phyloP scores from a whole-genome alignment of 2,888 invertebrate genomes.

The Aradus depressus region DNA sequence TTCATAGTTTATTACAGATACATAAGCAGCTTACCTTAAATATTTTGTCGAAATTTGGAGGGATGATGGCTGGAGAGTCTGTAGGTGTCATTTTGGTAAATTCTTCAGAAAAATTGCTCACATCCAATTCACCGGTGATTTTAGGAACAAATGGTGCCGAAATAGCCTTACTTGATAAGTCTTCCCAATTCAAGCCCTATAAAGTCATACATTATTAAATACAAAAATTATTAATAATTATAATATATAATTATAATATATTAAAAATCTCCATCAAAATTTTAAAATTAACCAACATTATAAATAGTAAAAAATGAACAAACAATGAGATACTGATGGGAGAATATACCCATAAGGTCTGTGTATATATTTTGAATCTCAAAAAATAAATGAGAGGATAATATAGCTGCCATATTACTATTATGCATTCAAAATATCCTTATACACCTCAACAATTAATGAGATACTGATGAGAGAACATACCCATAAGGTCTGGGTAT shows the following conservation, averaged over 20 bases:
- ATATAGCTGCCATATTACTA: too few relatives aligned
- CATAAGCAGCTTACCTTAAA: constrained; percentile 76
- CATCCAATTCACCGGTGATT: constrained; percentile 74
- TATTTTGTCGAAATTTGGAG: constrained; percentile 71
- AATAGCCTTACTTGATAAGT: constrained; percentile 62
- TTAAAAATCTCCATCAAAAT: neutral
- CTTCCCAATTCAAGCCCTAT: constrained; percentile 67
- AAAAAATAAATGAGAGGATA: neutral
- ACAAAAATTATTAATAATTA: too few relatives aligned
- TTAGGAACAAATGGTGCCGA: constrained; percentile 85
- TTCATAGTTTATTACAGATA: neutral
- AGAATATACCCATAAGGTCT: too few relatives aligned
- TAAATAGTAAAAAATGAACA: neutral
- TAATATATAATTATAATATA: neutral
- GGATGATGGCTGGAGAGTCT: constrained; percentile 83
- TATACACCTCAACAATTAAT: too few relatives aligned
- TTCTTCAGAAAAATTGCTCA: constrained; percentile 92
- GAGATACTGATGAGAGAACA: too few relatives aligned
- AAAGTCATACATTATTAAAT: too few relatives aligned
- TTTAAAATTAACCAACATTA: neutral
- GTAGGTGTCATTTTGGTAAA: constrained; percentile 86
- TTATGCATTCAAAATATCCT: too few relatives aligned
- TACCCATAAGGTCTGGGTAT: too few relatives aligned
- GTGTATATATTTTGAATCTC: neutral
- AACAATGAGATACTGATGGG: neutral